Base-by-base conservation (phyloP, 1,140 invertebrate species). In the Tetramorium parvispinum region DNA sequence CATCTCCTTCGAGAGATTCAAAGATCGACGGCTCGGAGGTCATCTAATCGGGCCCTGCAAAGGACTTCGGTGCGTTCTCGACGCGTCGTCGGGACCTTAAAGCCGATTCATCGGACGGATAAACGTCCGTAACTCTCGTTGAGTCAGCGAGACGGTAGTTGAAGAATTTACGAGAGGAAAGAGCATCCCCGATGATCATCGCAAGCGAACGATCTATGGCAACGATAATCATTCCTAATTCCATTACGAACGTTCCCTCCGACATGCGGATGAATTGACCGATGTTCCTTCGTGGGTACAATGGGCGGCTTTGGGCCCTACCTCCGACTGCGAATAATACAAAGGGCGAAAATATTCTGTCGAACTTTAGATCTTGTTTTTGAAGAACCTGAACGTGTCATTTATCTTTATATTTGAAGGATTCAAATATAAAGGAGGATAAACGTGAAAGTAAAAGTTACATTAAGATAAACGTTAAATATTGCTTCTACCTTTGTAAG, bases 131-230 rank as follows among this genome's bases (percentile, higher is more conserved):
- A 53, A 81, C 46, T 81, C 77, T 70, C 63, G 49, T 55, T 65
- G 61, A 81, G 21, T 81, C 46, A 68, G 46, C 16, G 63, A 10
- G 37, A 81, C 21, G 49, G 37, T 81, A 70, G 65, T 70, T 40
- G 78, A 32, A 70, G 32, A 21, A 81, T 81, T 81, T 81, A 55
- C 63, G 37, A 53, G 49, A 53, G 46, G n/a, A 11, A 81, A 70
- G 49, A 70, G 37, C 49, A 81, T 57, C 16, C 77, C 32, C 32
- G 65, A 27, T 7, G 77, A 32, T 49, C 63, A 70, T 81, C 77
- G 21, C 37, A 37, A 65, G 11, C 21, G 21, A 81, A 32, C 78
- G 49, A 81, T 81, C 78, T 70, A 70, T 24, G 65, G 10, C 37
- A 70, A 81, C 63, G 51, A 81, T 81, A 70, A 46, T 81, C 78